These are phyloP conservation scores for Lamellibrachia satsuma DNA, from an alignment of 2,888 invertebrate species.

Conservation along the genomic window DNA sequence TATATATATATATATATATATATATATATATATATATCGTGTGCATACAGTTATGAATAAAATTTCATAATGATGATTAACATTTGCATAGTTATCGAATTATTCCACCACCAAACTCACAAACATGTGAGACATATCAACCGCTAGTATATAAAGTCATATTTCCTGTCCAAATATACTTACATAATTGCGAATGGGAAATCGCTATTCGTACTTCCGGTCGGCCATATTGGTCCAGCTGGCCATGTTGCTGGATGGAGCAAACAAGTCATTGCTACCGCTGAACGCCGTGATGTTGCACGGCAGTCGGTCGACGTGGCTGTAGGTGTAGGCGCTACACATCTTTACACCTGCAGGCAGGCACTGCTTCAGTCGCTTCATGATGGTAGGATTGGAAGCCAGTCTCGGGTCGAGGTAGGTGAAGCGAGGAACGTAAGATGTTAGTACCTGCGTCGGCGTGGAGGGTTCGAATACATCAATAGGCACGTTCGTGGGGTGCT, in stretches of 20 bases:
- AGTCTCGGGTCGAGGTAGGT: not conserved
- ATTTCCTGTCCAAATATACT: too few species aligned
- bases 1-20: too few species aligned
- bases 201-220: not conserved
- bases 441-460: not conserved
- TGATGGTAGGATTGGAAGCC: not conserved
- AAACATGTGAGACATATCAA: too few species aligned
- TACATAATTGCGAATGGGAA: too few species aligned
- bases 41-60: too few species aligned
- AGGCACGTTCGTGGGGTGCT: not conserved
- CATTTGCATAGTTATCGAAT: too few species aligned
- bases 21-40: too few species aligned
- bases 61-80: too few species aligned
- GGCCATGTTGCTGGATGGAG: not conserved
- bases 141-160: too few species aligned
- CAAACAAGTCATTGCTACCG: constrained; percentile 10
- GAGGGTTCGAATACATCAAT: not conserved
- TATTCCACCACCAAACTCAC: too few species aligned
- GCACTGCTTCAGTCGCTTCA: not conserved
- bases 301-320: not conserved
- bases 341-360: not conserved
- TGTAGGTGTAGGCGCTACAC: not conserved
- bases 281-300: not conserved
- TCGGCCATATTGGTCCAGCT: not conserved
- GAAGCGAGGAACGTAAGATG: not conserved